Conservation (phyloP, 2,113 vertebrate genomes). For the Bungarus multicinctus region DNA sequence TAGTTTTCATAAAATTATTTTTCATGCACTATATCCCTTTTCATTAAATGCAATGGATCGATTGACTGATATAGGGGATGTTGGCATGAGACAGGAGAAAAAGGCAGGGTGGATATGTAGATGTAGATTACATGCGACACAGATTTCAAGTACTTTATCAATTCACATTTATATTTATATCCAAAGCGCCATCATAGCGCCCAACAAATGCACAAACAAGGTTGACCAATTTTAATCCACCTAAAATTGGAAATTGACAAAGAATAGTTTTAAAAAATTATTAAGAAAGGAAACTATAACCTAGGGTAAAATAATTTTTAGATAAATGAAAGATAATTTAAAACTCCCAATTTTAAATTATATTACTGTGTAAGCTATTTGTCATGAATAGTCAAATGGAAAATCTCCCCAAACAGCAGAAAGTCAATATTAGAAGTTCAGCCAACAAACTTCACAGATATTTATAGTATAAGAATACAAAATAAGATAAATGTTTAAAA, state of each 20-base stretch:
- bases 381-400: background rate
- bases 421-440: background rate
- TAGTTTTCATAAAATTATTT: no score
- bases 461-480: background rate
- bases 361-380: background rate
- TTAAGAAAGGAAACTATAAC: background rate
- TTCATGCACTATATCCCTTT: background rate
- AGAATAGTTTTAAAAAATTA: background rate
- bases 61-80: background rate
- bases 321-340: background rate
- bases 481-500: background rate
- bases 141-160: background rate
- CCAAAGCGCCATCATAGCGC: background rate
- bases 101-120: background rate
- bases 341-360: background rate
- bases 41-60: background rate
- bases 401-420: background rate
- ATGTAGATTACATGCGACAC: background rate
- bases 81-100: background rate
- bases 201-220: background rate
- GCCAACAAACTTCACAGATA: background rate
- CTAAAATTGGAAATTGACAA: background rate
- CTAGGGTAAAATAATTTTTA: background rate
- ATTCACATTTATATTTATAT: background rate
- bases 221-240: background rate